Evolutionary conservation across 2,888 invertebrate species (phyloP).

Genomic region (Amiota communis): DNA sequence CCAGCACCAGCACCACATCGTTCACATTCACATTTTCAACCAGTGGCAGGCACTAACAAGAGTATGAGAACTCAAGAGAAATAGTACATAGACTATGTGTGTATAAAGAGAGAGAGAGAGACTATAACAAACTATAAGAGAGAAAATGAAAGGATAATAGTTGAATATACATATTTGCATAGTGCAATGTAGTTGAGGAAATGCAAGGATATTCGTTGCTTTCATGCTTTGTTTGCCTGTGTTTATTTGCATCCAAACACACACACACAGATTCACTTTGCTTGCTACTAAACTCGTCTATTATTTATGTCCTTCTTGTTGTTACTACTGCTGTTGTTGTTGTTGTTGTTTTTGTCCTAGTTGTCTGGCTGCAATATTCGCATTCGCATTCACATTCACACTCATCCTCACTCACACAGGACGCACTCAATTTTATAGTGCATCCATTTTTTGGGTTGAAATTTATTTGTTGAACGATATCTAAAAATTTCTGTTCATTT

Average conservation of each 20-base stretch:
- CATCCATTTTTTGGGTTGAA: too few relatives aligned
- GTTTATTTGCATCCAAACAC: constrained; percentile 16
- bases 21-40: constrained; percentile 9
- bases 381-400: too few relatives aligned
- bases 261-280: constrained; percentile 30
- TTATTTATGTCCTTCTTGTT: constrained; percentile 53
- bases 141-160: not conserved
- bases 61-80: not conserved
- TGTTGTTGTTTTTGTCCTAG: constrained; percentile 44
- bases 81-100: too few relatives aligned
- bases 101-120: too few relatives aligned
- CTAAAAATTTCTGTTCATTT: constrained; percentile 43
- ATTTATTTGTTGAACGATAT: constrained; percentile 35
- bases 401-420: constrained; percentile 13
- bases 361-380: constrained; percentile 25
- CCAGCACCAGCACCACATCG: constrained; percentile 45
- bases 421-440: not conserved
- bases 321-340: constrained; percentile 43
- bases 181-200: constrained; percentile 15
- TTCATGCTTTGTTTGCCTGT: not conserved
- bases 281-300: constrained; percentile 8
- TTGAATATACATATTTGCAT: constrained; percentile 9
- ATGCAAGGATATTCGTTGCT: constrained; percentile 1
- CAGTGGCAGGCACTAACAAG: not conserved
- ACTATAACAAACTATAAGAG: not conserved